Conservation (phyloP, 2,113 vertebrate genomes). For the Thomomys bottae region DNA sequence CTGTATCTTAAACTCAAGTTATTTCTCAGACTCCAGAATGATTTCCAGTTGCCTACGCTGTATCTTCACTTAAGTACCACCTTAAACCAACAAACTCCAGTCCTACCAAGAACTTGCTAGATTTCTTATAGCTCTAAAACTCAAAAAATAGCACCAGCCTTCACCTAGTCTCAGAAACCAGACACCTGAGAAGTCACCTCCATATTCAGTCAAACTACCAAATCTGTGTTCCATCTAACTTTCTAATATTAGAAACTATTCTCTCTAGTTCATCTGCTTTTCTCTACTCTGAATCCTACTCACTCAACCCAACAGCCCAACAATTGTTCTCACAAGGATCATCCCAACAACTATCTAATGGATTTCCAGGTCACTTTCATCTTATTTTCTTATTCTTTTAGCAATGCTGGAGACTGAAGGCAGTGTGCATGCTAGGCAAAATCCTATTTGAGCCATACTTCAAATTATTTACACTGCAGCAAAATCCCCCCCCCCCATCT, state of each 20-base stretch:
- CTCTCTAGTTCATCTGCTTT: constrained; percentile 4
- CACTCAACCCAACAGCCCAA: no score
- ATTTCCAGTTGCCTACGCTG: background rate
- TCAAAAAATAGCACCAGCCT: background rate
- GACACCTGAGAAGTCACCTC: background rate
- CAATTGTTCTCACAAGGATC: background rate
- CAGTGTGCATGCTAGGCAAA: no score
- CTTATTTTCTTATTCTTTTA: background rate
- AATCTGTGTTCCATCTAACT: background rate
- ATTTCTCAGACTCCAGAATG: background rate
- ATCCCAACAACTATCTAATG: background rate
- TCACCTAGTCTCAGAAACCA: background rate
- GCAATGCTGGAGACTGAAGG: no score
- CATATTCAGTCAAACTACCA: background rate
- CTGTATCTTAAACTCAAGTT: background rate
- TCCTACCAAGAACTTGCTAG: background rate
- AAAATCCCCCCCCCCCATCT: no score
- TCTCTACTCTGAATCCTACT: background rate
- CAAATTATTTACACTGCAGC: background rate
- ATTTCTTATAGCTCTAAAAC: constrained; percentile 6
- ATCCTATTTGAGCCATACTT: no score
- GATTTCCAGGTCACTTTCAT: no score
- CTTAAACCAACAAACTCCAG: background rate
- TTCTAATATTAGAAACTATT: constrained; percentile 35
- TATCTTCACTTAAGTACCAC: constrained; percentile 1